A percentile compares a stretch with the other conserved stretches of the same genome.
These are phyloP conservation scores for Rousettus madagascariensis DNA, from an alignment of 2,797 vertebrate genomes.

Conservation along the genomic window DNA sequence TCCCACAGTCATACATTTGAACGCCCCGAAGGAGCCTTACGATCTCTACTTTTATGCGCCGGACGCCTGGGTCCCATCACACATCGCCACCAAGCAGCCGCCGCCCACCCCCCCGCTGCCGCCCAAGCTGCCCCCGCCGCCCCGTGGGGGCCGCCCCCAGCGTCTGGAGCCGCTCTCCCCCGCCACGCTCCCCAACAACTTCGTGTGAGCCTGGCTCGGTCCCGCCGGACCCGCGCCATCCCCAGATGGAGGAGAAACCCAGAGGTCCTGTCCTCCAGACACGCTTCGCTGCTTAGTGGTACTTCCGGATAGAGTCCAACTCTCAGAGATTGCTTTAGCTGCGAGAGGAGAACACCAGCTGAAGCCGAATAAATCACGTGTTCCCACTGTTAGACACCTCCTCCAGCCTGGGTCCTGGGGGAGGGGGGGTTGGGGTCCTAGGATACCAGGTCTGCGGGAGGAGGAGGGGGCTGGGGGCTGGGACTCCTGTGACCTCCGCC, in stretches of 20 bases:
- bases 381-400: neutral
- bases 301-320: neutral
- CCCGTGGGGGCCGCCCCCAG: constrained; percentile 32
- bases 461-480: neutral
- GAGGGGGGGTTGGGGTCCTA: no score
- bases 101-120: constrained; percentile 63
- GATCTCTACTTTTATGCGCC: constrained; percentile 80
- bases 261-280: neutral
- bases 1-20: constrained; percentile 77
- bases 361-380: constrained; percentile 55
- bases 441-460: neutral
- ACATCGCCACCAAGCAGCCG: constrained; percentile 74
- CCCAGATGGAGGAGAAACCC: neutral
- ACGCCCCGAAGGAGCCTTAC: constrained; percentile 79
- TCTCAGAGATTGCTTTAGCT: neutral
- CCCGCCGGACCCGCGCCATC: neutral
- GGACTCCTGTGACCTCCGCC: neutral
- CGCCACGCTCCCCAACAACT: constrained; percentile 65
- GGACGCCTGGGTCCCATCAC: constrained; percentile 68
- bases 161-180: constrained; percentile 76
- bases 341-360: neutral
- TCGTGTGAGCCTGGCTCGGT: constrained; percentile 50
- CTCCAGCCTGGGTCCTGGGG: neutral
- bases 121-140: constrained; percentile 63
- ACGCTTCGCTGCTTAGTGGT: constrained; percentile 28